A percentile compares a stretch with the other conserved stretches of the same genome.
Conservation (phyloP, 2,888 invertebrate genomes). For the Neocrepidodera transversa region DNA sequence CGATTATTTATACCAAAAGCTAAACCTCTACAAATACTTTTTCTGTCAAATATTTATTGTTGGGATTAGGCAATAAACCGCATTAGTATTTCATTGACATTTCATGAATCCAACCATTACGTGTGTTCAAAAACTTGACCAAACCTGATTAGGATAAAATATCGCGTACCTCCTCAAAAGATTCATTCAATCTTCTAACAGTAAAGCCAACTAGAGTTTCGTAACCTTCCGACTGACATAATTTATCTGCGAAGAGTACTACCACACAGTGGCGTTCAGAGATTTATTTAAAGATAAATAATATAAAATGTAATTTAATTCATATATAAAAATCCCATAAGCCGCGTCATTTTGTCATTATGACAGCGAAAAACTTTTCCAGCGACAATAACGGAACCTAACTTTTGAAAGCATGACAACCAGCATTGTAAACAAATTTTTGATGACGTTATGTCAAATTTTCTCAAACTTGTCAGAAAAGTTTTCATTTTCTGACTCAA, state of each 20-base stretch:
- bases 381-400: too few species aligned
- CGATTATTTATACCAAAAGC: too few species aligned
- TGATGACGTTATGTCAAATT: too few species aligned
- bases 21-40: too few species aligned
- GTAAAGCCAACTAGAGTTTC: slow-evolving; percentile 22
- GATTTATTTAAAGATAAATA: not conserved
- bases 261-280: slow-evolving; percentile 5
- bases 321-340: too few species aligned
- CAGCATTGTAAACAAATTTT: too few species aligned
- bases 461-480: too few species aligned
- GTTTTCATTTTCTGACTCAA: too few species aligned
- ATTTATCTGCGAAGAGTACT: slow-evolving; percentile 19
- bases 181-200: slow-evolving; percentile 30
- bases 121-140: slow-evolving; percentile 12
- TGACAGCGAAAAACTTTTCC: too few species aligned
- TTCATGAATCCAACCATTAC: not conserved
- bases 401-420: too few species aligned
- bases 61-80: not conserved
- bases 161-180: slow-evolving; percentile 10
- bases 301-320: too few species aligned
- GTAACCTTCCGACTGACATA: slow-evolving; percentile 19
- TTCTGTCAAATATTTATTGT: not conserved
- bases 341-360: too few species aligned
- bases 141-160: slow-evolving; percentile 9
- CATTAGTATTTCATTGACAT: not conserved